Conservation (phyloP, 2,888 invertebrate genomes). For the Trypoxylon attenuatum region DNA sequence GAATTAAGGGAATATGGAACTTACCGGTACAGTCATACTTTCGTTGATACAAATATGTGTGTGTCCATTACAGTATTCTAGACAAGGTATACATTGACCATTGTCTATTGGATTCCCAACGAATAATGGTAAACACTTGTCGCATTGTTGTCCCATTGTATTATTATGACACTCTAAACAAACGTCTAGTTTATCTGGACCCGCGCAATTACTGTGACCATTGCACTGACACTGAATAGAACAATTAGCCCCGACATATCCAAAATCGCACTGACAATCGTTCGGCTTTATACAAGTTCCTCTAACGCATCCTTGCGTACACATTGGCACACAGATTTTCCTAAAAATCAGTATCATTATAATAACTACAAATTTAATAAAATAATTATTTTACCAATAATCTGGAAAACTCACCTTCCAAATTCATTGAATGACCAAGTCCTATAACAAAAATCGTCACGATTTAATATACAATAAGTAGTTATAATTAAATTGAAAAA, state of each 20-base stretch:
- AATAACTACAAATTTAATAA: background rate
- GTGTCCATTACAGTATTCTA: constrained; percentile 93
- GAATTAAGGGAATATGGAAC: constrained; percentile 9
- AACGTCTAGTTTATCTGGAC: constrained; percentile 87
- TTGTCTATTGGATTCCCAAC: constrained; percentile 92
- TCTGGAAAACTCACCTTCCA: constrained; percentile 51
- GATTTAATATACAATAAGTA: background rate
- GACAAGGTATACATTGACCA: constrained; percentile 91
- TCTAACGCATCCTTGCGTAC: constrained; percentile 89
- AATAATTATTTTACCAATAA: background rate
- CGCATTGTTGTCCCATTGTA: constrained; percentile 94
- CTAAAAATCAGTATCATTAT: too few species aligned
- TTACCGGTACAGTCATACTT: constrained; percentile 71
- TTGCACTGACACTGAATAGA: constrained; percentile 96
- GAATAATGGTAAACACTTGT: constrained; percentile 91
- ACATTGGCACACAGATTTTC: constrained; percentile 84
- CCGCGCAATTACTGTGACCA: constrained; percentile 93
- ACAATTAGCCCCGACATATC: constrained; percentile 95
- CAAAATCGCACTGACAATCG: constrained; percentile 93
- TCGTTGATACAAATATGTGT: constrained; percentile 86
- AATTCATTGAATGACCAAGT: constrained; percentile 64
- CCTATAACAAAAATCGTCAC: constrained; percentile 49
- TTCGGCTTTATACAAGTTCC: constrained; percentile 90
- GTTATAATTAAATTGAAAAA: constrained; percentile 14
- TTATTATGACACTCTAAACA: constrained; percentile 93